A percentile compares a stretch with the other conserved stretches of the same genome.
These are phyloP conservation scores for Bombus huntii DNA, from an alignment of 1,140 invertebrate genomes.

Conservation along the genomic window DNA sequence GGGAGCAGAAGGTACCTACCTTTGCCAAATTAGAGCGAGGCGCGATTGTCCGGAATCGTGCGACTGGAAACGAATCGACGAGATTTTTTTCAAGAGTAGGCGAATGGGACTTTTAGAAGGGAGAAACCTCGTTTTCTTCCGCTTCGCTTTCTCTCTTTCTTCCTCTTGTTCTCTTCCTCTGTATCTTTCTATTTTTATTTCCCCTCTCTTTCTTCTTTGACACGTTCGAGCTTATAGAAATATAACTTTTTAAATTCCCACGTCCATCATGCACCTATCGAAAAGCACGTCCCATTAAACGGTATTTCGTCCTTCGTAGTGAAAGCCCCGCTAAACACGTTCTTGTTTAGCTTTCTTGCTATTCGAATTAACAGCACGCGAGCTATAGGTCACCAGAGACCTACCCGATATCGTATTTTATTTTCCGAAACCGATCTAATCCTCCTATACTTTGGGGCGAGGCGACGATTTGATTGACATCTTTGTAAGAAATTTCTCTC, in stretches of 20 bases:
- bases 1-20: background rate
- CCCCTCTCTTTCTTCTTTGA: background rate
- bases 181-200: too few relatives aligned
- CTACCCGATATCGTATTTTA: too few relatives aligned
- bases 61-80: slow-evolving; percentile 47
- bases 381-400: background rate
- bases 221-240: background rate
- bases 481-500: slow-evolving; percentile 10
- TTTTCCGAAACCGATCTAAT: too few relatives aligned
- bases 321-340: background rate
- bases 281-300: background rate
- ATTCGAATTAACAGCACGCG: background rate
- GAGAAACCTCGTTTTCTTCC: slow-evolving; percentile 36
- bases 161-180: background rate
- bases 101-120: background rate
- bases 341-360: background rate
- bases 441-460: background rate
- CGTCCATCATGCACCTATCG: slow-evolving; percentile 21
- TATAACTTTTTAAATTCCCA: slow-evolving; percentile 37
- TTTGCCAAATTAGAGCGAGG: slow-evolving; percentile 52
- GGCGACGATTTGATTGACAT: slow-evolving; percentile 26
- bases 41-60: slow-evolving; percentile 50
- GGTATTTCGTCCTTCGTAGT: background rate
- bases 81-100: slow-evolving; percentile 46
- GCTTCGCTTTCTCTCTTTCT: slow-evolving; percentile 10